Conservation (phyloP, 2,113 vertebrate genomes). For the Oreochromis aureus region DNA sequence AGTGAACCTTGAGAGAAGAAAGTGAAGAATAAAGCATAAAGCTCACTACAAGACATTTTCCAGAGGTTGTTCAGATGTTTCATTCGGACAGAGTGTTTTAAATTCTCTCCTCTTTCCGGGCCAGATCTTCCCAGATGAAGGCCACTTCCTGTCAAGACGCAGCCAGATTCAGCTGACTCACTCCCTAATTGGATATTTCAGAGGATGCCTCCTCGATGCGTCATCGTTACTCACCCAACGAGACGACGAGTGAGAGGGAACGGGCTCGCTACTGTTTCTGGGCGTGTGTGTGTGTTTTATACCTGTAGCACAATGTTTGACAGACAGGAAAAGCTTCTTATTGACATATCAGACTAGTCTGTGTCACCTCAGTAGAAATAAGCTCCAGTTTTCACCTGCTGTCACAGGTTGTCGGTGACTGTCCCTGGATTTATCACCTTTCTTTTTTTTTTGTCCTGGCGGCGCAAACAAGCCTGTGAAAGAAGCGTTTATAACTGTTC, state of each 20-base stretch:
- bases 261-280: neutral
- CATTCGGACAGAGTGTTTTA: neutral
- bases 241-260: conserved; percentile 71
- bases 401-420: neutral
- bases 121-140: conserved; percentile 96
- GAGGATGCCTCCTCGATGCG: conserved; percentile 84
- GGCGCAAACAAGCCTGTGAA: neutral
- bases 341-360: neutral
- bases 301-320: conserved; percentile 36
- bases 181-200: conserved; percentile 89
- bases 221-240: conserved; percentile 76
- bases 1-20: neutral
- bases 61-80: neutral
- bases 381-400: neutral
- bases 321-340: conserved; percentile 14
- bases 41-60: neutral
- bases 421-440: neutral
- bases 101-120: neutral
- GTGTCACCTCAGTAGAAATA: neutral
- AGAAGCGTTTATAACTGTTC: neutral
- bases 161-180: conserved; percentile 88
- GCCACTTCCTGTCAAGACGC: conserved; percentile 83
- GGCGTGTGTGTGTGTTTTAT: conserved; percentile 16
- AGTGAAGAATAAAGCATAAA: neutral
- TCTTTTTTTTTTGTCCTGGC: neutral